phyloP scores from a whole-genome alignment of 2,888 invertebrate genomes.

The Orchesella flavescens region DNA sequence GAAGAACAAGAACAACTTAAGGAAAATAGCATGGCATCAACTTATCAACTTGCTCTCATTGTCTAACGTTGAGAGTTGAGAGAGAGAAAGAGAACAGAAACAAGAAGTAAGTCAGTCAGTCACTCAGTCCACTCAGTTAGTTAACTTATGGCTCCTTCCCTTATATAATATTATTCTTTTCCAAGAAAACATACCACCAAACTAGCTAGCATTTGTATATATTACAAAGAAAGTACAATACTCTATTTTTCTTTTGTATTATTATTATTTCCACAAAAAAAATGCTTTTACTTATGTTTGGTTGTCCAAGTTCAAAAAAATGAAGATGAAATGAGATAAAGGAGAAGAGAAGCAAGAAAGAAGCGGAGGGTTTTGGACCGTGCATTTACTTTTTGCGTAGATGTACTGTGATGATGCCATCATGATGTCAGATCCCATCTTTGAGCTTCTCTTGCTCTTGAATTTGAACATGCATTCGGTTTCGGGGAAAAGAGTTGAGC shows the following conservation, averaged over 20 bases:
- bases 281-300: too few species aligned
- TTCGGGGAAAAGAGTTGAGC: background rate
- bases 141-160: slow-evolving; percentile 18
- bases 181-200: background rate
- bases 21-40: slow-evolving; percentile 3
- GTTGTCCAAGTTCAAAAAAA: background rate
- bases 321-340: slow-evolving; percentile 2
- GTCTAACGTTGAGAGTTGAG: background rate
- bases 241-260: background rate
- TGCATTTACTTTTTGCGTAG: too few species aligned
- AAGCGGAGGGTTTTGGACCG: background rate
- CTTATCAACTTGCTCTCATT: background rate
- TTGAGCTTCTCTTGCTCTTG: background rate
- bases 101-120: slow-evolving; percentile 17
- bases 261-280: background rate
- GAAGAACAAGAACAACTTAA: slow-evolving; percentile 9
- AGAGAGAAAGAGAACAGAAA: slow-evolving; percentile 12
- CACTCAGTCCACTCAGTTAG: slow-evolving; percentile 36
- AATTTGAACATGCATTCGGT: background rate
- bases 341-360: background rate
- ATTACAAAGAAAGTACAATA: background rate
- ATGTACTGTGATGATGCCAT: too few species aligned
- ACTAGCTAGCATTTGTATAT: background rate
- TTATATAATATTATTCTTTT: slow-evolving; percentile 7
- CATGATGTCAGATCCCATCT: too few species aligned